Conservation (phyloP, 2,113 vertebrate genomes). For the Cebus imitator region DNA sequence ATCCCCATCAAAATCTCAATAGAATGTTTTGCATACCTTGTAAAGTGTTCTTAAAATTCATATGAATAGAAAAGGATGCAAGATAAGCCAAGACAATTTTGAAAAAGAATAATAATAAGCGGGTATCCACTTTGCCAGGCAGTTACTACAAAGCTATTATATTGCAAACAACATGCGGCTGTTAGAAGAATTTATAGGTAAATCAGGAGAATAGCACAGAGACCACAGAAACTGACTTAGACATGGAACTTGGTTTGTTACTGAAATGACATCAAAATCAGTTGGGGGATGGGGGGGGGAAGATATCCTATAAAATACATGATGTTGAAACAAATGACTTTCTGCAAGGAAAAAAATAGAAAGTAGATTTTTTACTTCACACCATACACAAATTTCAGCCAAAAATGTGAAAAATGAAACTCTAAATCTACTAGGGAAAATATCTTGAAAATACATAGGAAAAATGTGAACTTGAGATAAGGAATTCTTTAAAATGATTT, state of each 20-base stretch:
- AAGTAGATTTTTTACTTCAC: conserved; percentile 38
- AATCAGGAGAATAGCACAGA: neutral
- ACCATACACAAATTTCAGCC: neutral
- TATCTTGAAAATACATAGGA: neutral
- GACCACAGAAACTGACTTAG: neutral
- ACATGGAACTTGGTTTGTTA: conserved; percentile 16
- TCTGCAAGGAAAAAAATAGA: conserved; percentile 49
- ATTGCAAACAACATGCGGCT: conserved; percentile 15
- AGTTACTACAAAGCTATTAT: neutral
- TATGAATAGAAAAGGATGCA: neutral
- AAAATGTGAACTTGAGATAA: neutral
- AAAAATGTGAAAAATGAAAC: conserved; percentile 51
- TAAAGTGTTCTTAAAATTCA: neutral
- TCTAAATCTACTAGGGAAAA: neutral
- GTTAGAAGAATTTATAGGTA: conserved; percentile 38
- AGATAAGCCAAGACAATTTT: neutral
- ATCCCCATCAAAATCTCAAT: neutral
- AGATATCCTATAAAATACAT: conserved; percentile 5
- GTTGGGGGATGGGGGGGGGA: neutral
- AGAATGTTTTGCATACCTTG: neutral
- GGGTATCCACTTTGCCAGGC: neutral
- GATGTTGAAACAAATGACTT: conserved; percentile 6
- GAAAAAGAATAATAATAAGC: neutral
- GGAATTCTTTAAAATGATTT: conserved; percentile 19
- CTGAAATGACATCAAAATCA: neutral